These are phyloP conservation scores for Strigamia transsilvanica DNA, from an alignment of 2,888 invertebrate species.

Conservation along the genomic window DNA sequence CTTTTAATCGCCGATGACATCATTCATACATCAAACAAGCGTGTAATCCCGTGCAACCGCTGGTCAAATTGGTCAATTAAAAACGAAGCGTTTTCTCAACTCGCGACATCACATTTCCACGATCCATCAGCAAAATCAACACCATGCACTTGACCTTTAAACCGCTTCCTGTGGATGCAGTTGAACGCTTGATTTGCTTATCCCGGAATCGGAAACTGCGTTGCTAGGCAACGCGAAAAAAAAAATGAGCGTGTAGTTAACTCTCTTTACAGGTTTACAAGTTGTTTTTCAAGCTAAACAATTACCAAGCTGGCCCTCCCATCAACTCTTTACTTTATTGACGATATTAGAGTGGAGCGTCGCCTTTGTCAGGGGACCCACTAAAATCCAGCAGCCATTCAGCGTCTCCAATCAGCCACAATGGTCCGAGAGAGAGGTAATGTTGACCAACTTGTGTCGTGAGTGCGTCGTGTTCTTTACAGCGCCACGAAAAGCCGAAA, in stretches of 20 bases:
- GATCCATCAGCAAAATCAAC: too few relatives aligned
- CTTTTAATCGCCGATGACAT: too few relatives aligned
- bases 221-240: neutral
- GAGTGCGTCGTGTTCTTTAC: neutral
- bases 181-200: too few relatives aligned
- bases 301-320: neutral
- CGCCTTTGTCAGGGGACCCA: neutral
- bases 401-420: conserved; percentile 26
- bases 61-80: too few relatives aligned
- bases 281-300: neutral
- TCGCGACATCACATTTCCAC: too few relatives aligned
- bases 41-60: too few relatives aligned
- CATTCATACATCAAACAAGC: too few relatives aligned
- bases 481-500: neutral
- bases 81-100: too few relatives aligned
- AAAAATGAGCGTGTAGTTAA: too few relatives aligned
- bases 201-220: too few relatives aligned
- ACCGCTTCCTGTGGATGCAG: too few relatives aligned
- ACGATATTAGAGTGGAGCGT: neutral
- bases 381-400: neutral
- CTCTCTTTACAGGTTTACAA: neutral
- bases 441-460: conserved; percentile 24
- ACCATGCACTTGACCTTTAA: too few relatives aligned
- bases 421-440: neutral
- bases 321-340: neutral